A percentile compares a stretch with the other conserved stretches of the same genome.
Conservation (phyloP, 2,113 vertebrate genomes). For the Ginglymostoma cirratum region DNA sequence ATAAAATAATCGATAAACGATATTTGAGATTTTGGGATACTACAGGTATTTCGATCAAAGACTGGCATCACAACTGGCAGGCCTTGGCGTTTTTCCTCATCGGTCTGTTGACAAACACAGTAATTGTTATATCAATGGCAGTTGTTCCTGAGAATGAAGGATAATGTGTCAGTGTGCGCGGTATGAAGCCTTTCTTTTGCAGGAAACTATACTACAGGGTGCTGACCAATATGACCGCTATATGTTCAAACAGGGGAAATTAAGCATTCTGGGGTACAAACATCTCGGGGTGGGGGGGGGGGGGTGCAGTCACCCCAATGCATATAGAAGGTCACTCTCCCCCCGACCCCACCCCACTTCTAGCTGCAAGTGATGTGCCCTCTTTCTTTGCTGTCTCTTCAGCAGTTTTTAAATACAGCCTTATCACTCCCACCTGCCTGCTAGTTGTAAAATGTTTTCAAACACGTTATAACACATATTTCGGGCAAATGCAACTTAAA, state of each 20-base stretch:
- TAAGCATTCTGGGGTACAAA: neutral
- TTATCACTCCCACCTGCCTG: too few species aligned
- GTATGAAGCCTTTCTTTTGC: neutral
- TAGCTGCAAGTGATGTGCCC: too few species aligned
- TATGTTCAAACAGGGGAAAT: neutral
- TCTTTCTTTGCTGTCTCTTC: too few species aligned
- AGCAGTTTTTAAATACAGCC: too few species aligned
- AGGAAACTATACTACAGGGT: neutral
- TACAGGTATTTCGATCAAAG: slow-evolving; percentile 90
- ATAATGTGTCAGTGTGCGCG: neutral
- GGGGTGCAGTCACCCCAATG: too few species aligned
- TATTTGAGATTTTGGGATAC: slow-evolving; percentile 93
- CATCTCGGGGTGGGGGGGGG: too few species aligned
- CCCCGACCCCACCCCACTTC: too few species aligned
- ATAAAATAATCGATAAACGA: slow-evolving; percentile 98
- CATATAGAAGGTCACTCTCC: too few species aligned
- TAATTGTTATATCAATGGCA: neutral
- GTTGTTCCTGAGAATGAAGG: neutral
- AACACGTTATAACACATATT: too few species aligned
- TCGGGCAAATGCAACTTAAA: too few species aligned
- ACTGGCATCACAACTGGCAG: slow-evolving; percentile 95
- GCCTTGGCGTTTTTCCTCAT: slow-evolving; percentile 88
- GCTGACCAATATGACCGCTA: neutral
- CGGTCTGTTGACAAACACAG: slow-evolving; percentile 66
- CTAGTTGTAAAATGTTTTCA: too few species aligned